Conservation (phyloP, 2,113 vertebrate species). For the Deroptyus accipitrinus region DNA sequence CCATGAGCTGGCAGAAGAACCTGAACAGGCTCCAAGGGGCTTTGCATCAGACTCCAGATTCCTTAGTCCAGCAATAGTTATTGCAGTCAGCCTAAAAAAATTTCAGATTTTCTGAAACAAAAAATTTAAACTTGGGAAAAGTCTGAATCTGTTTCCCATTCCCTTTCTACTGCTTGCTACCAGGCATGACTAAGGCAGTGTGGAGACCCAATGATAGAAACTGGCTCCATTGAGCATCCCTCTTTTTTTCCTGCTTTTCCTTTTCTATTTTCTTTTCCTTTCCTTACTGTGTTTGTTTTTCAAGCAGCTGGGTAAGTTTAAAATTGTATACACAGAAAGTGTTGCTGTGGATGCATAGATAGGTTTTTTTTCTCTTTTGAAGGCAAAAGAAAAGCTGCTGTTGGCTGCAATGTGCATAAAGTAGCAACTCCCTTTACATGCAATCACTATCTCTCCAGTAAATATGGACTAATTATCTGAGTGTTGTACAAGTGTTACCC, state of each 20-base stretch:
- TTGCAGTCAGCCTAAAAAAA: background rate
- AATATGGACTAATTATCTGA: background rate
- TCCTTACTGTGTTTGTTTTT: background rate
- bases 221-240: accelerated
- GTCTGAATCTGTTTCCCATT: background rate
- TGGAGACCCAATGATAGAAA: background rate
- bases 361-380: background rate
- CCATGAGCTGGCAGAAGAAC: background rate
- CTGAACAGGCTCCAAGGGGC: background rate
- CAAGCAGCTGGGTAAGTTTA: background rate
- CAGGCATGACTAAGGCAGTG: background rate
- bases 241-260: accelerated
- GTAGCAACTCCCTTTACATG: background rate
- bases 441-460: background rate
- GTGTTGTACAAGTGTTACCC: background rate
- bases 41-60: background rate
- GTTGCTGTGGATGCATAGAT: background rate
- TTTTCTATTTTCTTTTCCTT: background rate
- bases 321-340: background rate
- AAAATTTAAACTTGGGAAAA: background rate
- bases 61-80: background rate
- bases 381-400: background rate
- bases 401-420: background rate
- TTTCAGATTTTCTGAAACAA: background rate
- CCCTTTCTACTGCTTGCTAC: background rate